Conservation (phyloP, 30 jellyfish, hydroid and myxozoan species). For the Aurelia aurita complex sp. Pacific region DNA sequence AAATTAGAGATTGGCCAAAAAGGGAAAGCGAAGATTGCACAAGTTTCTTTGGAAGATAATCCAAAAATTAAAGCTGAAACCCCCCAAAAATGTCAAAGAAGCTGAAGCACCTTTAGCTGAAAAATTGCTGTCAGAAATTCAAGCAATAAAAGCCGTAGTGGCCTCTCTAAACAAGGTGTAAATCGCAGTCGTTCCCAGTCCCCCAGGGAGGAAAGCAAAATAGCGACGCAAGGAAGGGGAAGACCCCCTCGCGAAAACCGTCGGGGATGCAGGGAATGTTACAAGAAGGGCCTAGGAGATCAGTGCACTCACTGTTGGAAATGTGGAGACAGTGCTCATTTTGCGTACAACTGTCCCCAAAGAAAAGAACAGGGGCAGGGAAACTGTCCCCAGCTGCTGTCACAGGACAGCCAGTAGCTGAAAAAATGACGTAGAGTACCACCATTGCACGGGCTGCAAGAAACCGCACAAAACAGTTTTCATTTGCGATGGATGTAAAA, state of each 20-base stretch:
- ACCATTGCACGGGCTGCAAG: too few species aligned
- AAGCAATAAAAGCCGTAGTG: constrained; percentile 18
- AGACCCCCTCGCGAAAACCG: constrained; percentile 24
- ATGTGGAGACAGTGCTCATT: constrained; percentile 30
- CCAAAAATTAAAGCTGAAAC: constrained; percentile 4
- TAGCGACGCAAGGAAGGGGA: constrained; percentile 28
- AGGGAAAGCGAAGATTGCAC: constrained; percentile 23
- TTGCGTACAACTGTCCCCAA: constrained; percentile 33
- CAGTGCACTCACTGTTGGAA: constrained; percentile 41
- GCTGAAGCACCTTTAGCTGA: constrained; percentile 3
- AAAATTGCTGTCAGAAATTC: constrained; percentile 6
- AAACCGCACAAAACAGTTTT: background rate
- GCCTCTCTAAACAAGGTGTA: constrained; percentile 33
- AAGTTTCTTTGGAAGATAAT: constrained; percentile 9
- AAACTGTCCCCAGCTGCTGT: constrained; percentile 16
- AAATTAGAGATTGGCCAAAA: constrained; percentile 33
- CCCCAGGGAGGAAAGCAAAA: constrained; percentile 16
- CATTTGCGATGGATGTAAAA: too few species aligned
- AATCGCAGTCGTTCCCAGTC: constrained; percentile 12
- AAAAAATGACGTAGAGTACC: background rate
- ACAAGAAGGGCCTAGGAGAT: constrained; percentile 21
- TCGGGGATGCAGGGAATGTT: constrained; percentile 28
- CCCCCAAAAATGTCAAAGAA: constrained; percentile 15
- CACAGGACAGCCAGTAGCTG: background rate
- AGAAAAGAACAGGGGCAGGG: constrained; percentile 19